Conservation (phyloP, 2,797 vertebrate genomes). For the Acanthurus lineatus region DNA sequence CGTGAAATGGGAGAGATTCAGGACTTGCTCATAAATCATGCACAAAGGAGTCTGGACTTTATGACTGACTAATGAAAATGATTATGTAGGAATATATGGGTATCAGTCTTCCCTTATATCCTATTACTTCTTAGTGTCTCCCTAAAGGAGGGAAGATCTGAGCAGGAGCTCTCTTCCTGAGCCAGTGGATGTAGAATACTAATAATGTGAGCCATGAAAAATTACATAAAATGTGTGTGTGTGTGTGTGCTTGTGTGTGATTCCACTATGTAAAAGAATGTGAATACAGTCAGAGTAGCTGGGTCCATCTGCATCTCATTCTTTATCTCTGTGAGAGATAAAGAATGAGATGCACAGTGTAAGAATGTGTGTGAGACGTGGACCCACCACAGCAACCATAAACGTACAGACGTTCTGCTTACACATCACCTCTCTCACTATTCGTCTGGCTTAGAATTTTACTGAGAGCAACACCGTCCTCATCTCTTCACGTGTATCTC, state of each 20-base stretch:
- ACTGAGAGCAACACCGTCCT: not conserved
- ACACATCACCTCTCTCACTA: slow-evolving; percentile 1
- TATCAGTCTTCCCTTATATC: slow-evolving; percentile 34
- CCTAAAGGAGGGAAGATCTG: slow-evolving; percentile 49
- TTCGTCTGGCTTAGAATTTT: not conserved
- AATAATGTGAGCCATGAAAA: slow-evolving; percentile 49
- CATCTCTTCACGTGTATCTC: slow-evolving; percentile 1
- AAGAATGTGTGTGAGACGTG: slow-evolving; percentile 7
- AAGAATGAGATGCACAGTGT: too few species aligned
- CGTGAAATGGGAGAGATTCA: not conserved
- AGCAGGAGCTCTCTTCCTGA: slow-evolving; percentile 49
- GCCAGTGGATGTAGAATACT: slow-evolving; percentile 37
- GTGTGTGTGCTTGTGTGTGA: slow-evolving; percentile 10
- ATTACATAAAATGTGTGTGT: slow-evolving; percentile 28
- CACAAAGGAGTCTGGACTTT: not conserved
- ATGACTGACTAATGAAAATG: not conserved
- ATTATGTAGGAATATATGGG: not conserved
- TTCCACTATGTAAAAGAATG: not conserved
- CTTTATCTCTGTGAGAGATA: not conserved
- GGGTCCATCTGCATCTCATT: slow-evolving; percentile 19
- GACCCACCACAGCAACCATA: not conserved
- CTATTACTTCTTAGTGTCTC: slow-evolving; percentile 21
- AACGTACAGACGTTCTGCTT: not conserved
- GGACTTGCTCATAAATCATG: not conserved
- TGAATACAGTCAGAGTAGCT: slow-evolving; percentile 46